A percentile compares a stretch with the other conserved stretches of the same genome.
phyloP scores from a whole-genome alignment of 2,797 vertebrate genomes.

The Oryzias dopingdopingensis region DNA sequence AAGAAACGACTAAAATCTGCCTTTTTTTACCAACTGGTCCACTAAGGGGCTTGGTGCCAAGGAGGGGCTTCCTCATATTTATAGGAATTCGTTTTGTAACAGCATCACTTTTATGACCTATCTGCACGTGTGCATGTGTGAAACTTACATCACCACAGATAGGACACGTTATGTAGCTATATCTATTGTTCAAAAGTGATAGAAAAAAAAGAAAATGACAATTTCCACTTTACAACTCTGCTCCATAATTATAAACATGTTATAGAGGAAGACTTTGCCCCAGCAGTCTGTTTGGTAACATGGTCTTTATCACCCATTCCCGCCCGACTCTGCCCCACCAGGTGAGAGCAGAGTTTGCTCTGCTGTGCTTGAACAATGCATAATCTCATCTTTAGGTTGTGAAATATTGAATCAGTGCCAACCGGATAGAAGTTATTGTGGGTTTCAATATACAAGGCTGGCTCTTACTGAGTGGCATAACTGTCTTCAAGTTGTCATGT shows the following conservation, averaged over 20 bases:
- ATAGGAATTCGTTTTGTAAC: conserved; percentile 32
- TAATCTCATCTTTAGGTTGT: background rate
- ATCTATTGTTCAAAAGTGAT: background rate
- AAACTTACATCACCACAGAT: conserved; percentile 2
- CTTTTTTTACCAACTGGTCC: background rate
- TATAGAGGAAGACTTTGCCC: conserved; percentile 38
- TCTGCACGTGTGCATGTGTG: conserved; percentile 32
- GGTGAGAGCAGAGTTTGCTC: conserved; percentile 5
- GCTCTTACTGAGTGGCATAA: no score
- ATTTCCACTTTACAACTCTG: conserved; percentile 5
- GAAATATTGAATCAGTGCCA: conserved; percentile 7
- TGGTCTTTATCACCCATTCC: conserved; percentile 8
- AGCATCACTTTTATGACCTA: conserved; percentile 28
- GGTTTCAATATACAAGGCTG: no score
- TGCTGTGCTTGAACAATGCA: background rate
- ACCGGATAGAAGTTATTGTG: no score
- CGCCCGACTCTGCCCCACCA: conserved; percentile 1
- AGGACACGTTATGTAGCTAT: background rate
- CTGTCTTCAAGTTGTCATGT: no score
- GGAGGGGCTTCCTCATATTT: conserved; percentile 7
- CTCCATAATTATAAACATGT: conserved; percentile 8
- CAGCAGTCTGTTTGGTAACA: conserved; percentile 39
- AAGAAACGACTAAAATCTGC: background rate
- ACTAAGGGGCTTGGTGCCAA: background rate
- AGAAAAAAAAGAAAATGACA: background rate